Percentiles rank a stretch among this genome's conserved stretches.
Evolutionary conservation across 2,797 vertebrate genomes (phyloP).

Genomic region (Girardinus metallicus): DNA sequence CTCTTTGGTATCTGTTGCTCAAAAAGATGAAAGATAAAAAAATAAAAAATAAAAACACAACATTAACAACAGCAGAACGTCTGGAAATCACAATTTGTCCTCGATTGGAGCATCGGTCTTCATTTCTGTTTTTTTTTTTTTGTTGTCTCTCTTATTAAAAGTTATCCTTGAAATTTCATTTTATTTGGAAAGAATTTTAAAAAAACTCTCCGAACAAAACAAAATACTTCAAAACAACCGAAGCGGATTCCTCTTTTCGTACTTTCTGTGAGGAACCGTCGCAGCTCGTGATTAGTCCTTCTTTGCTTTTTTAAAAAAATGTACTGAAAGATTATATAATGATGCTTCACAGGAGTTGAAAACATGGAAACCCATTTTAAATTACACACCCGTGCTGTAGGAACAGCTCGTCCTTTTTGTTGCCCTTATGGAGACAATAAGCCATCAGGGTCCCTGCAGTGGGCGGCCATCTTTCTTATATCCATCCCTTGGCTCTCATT

Average conservation of each 20-base stretch:
- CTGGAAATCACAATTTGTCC: slow-evolving; percentile 65
- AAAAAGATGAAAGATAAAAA: slow-evolving; percentile 55
- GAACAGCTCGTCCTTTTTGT: slow-evolving; percentile 39
- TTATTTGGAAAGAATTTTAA: slow-evolving; percentile 54
- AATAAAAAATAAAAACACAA: slow-evolving; percentile 48
- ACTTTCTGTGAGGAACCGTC: slow-evolving; percentile 56
- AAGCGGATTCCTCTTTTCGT: slow-evolving; percentile 26
- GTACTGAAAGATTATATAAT: slow-evolving; percentile 32
- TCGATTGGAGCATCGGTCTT: slow-evolving; percentile 23
- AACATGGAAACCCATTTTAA: slow-evolving; percentile 52
- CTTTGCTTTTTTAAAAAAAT: slow-evolving; percentile 13
- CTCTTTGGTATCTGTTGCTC: slow-evolving; percentile 72
- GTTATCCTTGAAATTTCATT: slow-evolving; percentile 53
- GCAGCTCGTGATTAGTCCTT: slow-evolving; percentile 41
- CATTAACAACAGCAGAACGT: slow-evolving; percentile 70
- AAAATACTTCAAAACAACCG: slow-evolving; percentile 26
- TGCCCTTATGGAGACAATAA: slow-evolving; percentile 51
- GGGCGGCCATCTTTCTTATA: slow-evolving; percentile 16
- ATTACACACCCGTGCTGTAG: slow-evolving; percentile 54
- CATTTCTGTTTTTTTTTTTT: neutral
- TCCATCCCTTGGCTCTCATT: slow-evolving; percentile 39
- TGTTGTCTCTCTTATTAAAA: slow-evolving; percentile 43
- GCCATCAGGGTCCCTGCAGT: slow-evolving; percentile 21
- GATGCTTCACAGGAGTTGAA: slow-evolving; percentile 43
- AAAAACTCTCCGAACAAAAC: slow-evolving; percentile 22